Percentiles rank a stretch among this genome's conserved stretches.
These are phyloP conservation scores for Phaonia tiefii DNA, from an alignment of 2,888 invertebrate species.

Conservation along the genomic window DNA sequence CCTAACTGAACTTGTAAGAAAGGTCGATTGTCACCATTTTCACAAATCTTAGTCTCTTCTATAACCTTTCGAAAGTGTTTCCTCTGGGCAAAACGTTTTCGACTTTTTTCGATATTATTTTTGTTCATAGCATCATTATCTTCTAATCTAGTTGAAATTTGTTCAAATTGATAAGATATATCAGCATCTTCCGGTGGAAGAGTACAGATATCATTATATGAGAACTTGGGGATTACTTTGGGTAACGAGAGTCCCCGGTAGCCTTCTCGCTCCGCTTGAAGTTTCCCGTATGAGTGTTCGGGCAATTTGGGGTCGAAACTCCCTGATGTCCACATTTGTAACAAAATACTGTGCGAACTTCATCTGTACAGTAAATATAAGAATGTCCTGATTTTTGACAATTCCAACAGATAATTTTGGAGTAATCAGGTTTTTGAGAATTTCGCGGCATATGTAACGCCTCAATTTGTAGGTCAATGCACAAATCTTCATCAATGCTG, in stretches of 20 bases:
- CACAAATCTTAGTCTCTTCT: neutral
- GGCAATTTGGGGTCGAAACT: constrained; percentile 19
- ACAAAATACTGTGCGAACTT: constrained; percentile 32
- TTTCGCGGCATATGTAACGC: neutral
- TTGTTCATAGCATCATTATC: neutral
- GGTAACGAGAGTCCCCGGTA: constrained; percentile 35
- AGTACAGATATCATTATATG: neutral
- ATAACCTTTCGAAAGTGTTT: constrained; percentile 23
- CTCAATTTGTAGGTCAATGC: neutral
- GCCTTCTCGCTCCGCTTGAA: constrained; percentile 34
- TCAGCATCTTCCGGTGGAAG: neutral
- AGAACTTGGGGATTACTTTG: constrained; percentile 14
- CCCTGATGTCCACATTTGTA: constrained; percentile 37
- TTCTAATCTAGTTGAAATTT: neutral
- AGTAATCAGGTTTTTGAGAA: neutral
- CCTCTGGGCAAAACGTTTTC: constrained; percentile 1
- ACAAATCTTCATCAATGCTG: neutral
- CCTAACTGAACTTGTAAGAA: constrained; percentile 17
- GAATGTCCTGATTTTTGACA: constrained; percentile 29
- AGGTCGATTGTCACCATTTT: constrained; percentile 29
- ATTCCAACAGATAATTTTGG: neutral
- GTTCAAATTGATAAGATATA: neutral
- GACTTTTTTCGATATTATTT: constrained; percentile 28
- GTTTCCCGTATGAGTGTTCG: constrained; percentile 32
- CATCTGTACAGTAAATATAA: constrained; percentile 41